Evolutionary conservation across 2,113 vertebrate genomes (phyloP), one percentile per base, ranked within the genome.

Genomic region (Sorex fumeus): DNA sequence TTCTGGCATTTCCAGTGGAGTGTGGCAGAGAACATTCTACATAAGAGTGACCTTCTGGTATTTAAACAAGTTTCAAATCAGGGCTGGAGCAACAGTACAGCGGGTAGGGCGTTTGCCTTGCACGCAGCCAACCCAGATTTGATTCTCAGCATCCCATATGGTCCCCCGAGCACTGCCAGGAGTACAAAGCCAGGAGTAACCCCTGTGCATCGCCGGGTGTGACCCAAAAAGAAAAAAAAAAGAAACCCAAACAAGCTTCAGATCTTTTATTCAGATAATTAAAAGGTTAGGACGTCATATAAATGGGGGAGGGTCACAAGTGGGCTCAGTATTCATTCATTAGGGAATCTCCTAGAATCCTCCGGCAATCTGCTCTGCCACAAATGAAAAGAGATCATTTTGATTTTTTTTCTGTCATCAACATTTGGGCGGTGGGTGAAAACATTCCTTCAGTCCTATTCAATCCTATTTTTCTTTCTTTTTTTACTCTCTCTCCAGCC

Each of bases 341-440:
- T 40, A 67, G 62, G 34, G 87, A 90, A 84, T 69, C 94, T 80
- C 87, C 47, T 77, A 45, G 69, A 91, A 76, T 76, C 8, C 19
- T 57, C 85, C 80, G 32, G 13, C 19, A 62, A 23, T 92, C 72
- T 88, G 19, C 40, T 72, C 0, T 36, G 45, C 92, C 32, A n/a
- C 60, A 80, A 88, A 75, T 82, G 34, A 91, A 92, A 83, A 66
- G 60, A 83, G 66, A 62, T 83, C 67, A 43, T 83, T 94, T 74
- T 67, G 30, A 62, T 62, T 85, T 92, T 47, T 47, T 81, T 93
- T 40, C 84, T 92, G 13, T 23, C 21, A 23, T 62, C 80, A 62
- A 91, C 66, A 78, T 82, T 79, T 85, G 50, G 8, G 70, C 7
- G 40, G 40, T 40, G 40, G 45, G 57, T 91, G 28, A 91, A 78